Percentiles rank a stretch among this genome's conserved stretches.
Conservation (phyloP, 1,140 invertebrate species). For the Trachymyrmex cornetzi region DNA sequence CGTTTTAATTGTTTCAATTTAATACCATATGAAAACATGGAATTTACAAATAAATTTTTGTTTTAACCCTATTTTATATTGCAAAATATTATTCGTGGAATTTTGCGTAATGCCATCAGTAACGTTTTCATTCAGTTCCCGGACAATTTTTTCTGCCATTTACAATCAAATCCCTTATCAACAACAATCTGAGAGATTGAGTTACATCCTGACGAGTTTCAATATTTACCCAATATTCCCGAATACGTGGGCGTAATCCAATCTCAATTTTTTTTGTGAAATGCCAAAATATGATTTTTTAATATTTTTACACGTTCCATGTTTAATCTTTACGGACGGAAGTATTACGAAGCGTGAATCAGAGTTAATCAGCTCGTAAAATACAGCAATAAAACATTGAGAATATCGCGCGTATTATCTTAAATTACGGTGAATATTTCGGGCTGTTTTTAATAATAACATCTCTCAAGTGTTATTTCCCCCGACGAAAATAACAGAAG, state of each 20-base stretch:
- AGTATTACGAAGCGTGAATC: not conserved
- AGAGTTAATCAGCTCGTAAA: conserved; percentile 15
- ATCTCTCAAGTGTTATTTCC: not conserved
- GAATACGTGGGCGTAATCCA: not conserved
- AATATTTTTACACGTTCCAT: not conserved
- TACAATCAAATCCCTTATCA: conserved; percentile 32
- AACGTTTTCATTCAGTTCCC: not conserved
- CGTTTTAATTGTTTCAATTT: conserved; percentile 18
- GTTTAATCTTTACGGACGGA: not conserved
- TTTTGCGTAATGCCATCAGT: not conserved
- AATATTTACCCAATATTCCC: conserved; percentile 33
- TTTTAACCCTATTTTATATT: not conserved
- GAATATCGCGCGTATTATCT: conserved; percentile 16
- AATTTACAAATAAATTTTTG: not conserved
- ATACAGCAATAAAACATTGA: not conserved
- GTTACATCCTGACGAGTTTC: not conserved
- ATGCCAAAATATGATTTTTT: not conserved
- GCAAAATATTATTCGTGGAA: conserved; percentile 18
- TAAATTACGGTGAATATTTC: conserved; percentile 3
- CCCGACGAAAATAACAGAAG: not conserved
- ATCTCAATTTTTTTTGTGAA: not conserved
- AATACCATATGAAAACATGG: not conserved
- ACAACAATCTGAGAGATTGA: conserved; percentile 9
- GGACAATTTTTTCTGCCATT: conserved; percentile 9
- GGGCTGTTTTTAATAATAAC: conserved; percentile 53